Percentiles rank a stretch among this genome's conserved stretches.
phyloP scores from a whole-genome alignment of 2,113 vertebrate genomes.

The Bos taurus region DNA sequence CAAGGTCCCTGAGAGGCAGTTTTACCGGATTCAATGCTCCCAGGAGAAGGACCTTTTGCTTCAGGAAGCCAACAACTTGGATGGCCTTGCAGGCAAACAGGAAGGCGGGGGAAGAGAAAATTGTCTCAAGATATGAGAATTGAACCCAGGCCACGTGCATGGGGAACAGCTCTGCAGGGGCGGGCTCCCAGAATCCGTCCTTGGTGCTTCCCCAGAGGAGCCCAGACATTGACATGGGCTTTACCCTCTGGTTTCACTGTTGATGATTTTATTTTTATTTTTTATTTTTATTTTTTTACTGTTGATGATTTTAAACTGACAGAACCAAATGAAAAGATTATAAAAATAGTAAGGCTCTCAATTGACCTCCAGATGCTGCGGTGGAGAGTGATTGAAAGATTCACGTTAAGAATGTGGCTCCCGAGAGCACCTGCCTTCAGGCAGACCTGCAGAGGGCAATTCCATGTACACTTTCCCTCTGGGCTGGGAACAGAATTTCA shows the following conservation, averaged over 20 bases:
- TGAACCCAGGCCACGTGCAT: neutral
- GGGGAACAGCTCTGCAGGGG: neutral
- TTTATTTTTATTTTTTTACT: neutral
- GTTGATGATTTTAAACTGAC: slow-evolving; percentile 26
- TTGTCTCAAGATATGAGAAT: neutral
- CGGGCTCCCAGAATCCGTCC: neutral
- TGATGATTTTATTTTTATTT: neutral
- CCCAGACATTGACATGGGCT: neutral
- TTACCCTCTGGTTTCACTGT: neutral
- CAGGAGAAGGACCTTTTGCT: neutral
- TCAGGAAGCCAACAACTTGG: slow-evolving; percentile 7
- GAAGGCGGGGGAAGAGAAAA: neutral
- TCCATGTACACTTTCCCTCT: neutral
- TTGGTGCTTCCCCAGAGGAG: neutral
- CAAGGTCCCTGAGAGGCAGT: neutral
- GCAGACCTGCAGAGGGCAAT: neutral
- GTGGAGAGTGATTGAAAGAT: neutral
- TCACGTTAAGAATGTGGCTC: neutral
- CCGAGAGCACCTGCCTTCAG: neutral
- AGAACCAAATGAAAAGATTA: slow-evolving; percentile 21
- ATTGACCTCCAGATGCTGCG: neutral
- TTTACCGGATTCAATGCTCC: neutral
- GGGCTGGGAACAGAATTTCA: neutral
- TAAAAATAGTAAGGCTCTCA: slow-evolving; percentile 18
- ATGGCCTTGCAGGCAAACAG: neutral